phyloP scores from a whole-genome alignment of 2,113 vertebrate species.

The Campylomormyrus tamandua region DNA sequence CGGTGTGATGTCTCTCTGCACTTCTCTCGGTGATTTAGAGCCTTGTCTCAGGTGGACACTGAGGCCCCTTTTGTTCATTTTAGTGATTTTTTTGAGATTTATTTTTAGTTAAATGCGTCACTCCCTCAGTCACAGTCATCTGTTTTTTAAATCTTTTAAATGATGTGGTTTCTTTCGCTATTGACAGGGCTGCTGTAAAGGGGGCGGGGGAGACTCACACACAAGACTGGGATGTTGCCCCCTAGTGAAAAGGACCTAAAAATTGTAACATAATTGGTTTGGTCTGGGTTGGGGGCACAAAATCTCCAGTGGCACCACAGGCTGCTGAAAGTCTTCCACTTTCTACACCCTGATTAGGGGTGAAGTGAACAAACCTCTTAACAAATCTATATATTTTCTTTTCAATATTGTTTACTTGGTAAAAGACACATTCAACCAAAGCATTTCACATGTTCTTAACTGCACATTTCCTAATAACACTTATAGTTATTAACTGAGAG shows the following conservation, averaged over 20 bases:
- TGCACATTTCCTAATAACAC: background rate
- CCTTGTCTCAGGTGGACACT: background rate
- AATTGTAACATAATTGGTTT: background rate
- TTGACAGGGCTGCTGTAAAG: background rate
- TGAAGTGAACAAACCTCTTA: background rate
- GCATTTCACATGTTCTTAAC: background rate
- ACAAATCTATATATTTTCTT: too few relatives aligned
- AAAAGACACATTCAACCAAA: too few relatives aligned
- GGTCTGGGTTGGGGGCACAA: background rate
- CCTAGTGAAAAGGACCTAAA: background rate
- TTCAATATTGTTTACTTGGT: background rate
- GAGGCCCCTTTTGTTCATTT: background rate
- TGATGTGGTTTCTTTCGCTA: background rate
- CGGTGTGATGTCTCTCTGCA: background rate
- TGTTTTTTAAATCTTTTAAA: background rate
- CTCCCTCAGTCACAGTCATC: background rate
- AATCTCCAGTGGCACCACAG: background rate
- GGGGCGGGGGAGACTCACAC: background rate
- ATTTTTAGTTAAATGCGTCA: background rate
- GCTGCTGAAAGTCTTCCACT: background rate
- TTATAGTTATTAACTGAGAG: background rate
- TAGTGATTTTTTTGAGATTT: background rate
- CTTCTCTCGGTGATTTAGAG: background rate
- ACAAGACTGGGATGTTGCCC: background rate
- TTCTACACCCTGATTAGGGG: background rate